These are phyloP conservation scores for Diceros bicornis DNA, from an alignment of 2,797 vertebrate species.

Conservation along the genomic window DNA sequence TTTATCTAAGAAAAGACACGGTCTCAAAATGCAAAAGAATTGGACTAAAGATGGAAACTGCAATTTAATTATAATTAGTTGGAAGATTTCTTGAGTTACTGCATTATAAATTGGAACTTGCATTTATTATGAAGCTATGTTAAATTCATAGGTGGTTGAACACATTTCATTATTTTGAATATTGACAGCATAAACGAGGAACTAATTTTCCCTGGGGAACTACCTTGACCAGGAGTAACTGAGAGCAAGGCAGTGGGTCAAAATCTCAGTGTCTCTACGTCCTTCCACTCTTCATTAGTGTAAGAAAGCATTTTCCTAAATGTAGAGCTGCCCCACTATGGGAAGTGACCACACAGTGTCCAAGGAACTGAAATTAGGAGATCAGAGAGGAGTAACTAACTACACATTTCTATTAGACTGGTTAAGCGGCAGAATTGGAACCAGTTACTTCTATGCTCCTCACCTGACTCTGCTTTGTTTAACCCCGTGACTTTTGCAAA, in stretches of 20 bases:
- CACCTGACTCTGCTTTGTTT: background rate
- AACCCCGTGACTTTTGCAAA: background rate
- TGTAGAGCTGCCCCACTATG: accelerated
- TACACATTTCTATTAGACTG: background rate
- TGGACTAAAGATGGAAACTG: background rate
- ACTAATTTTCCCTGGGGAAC: background rate
- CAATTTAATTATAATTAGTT: constrained; percentile 28
- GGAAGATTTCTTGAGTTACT: background rate
- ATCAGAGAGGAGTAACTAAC: background rate
- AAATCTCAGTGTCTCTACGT: background rate
- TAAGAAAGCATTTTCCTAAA: background rate
- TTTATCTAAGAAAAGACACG: background rate
- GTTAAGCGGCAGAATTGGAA: background rate
- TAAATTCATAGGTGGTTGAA: background rate
- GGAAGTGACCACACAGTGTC: accelerated
- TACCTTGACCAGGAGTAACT: background rate
- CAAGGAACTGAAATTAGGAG: background rate
- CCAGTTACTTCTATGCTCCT: background rate
- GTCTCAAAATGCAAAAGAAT: constrained; percentile 15
- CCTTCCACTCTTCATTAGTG: background rate
- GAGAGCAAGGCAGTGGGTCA: background rate
- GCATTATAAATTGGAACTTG: background rate
- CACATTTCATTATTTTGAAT: background rate
- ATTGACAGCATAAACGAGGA: background rate
- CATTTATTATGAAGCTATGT: background rate